Evolutionary conservation across 2,113 vertebrate species (phyloP).

Genomic region (Passerina amoena): DNA sequence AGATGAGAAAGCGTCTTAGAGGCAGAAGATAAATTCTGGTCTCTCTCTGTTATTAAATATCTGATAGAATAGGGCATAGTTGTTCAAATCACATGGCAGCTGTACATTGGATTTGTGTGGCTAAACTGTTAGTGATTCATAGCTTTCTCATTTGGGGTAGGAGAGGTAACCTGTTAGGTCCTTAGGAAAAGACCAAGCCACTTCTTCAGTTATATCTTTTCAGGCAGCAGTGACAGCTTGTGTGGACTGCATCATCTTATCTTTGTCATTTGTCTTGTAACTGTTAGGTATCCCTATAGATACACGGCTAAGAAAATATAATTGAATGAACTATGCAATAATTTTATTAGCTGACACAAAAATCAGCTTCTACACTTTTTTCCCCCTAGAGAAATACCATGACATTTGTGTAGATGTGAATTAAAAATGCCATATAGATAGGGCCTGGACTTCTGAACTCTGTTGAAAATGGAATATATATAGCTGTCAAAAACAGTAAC

Average conservation of each 20-base stretch:
- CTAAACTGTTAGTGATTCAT: background rate
- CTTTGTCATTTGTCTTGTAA: background rate
- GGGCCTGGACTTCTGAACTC: conserved; percentile 42
- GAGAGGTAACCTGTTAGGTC: background rate
- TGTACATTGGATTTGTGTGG: background rate
- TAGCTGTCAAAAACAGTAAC: conserved; percentile 29
- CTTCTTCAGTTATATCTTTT: background rate
- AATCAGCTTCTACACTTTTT: conserved; percentile 5
- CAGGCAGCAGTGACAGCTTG: background rate
- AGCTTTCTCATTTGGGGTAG: background rate
- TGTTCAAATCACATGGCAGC: background rate
- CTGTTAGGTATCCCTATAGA: background rate
- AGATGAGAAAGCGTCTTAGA: background rate
- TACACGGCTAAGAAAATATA: background rate
- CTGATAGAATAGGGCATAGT: background rate
- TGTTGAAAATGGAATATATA: conserved; percentile 38
- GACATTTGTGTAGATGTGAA: conserved; percentile 58
- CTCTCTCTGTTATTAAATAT: background rate
- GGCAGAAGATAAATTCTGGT: background rate
- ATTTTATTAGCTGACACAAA: conserved; percentile 50
- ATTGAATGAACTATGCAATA: conserved; percentile 31
- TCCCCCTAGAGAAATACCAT: conserved; percentile 37
- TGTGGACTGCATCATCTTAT: background rate
- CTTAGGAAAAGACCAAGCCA: background rate
- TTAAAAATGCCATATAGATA: conserved; percentile 55